Percentiles rank a stretch among this genome's conserved stretches.
These are phyloP conservation scores for Cyclopterus lumpus DNA, from an alignment of 2,797 vertebrate genomes.

Conservation along the genomic window DNA sequence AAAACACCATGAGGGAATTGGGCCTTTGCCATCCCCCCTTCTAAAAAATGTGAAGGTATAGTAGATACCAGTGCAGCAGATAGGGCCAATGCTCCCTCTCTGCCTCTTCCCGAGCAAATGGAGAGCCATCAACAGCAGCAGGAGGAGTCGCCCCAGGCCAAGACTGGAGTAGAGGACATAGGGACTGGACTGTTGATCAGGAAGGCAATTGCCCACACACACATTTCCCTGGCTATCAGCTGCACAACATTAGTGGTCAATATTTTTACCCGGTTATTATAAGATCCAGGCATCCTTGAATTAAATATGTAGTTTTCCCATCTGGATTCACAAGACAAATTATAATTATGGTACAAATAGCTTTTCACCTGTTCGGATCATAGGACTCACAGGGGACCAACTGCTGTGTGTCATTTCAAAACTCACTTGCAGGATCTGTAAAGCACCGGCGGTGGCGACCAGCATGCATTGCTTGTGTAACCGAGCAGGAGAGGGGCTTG, in stretches of 20 bases:
- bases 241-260: conserved; percentile 42
- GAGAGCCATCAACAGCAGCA: conserved; percentile 80
- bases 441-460: conserved; percentile 44
- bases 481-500: conserved; percentile 23
- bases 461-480: conserved; percentile 60
- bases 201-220: conserved; percentile 69
- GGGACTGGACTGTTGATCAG: conserved; percentile 67
- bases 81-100: conserved; percentile 79
- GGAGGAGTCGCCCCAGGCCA: conserved; percentile 79
- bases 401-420: conserved; percentile 49
- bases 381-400: conserved; percentile 34
- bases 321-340: conserved; percentile 59
- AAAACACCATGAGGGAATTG: conserved; percentile 76
- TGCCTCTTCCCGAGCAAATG: conserved; percentile 77
- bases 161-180: conserved; percentile 69
- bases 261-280: conserved; percentile 50
- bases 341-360: conserved; percentile 23
- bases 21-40: conserved; percentile 57
- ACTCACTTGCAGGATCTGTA: conserved; percentile 51
- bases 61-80: conserved; percentile 81
- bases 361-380: conserved; percentile 45
- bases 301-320: conserved; percentile 45
- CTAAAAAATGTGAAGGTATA: conserved; percentile 75
- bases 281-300: conserved; percentile 46
- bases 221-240: conserved; percentile 58